A percentile compares a stretch with the other conserved stretches of the same genome.
phyloP scores from a whole-genome alignment of 2,113 vertebrate species.

The Silurus glanis region DNA sequence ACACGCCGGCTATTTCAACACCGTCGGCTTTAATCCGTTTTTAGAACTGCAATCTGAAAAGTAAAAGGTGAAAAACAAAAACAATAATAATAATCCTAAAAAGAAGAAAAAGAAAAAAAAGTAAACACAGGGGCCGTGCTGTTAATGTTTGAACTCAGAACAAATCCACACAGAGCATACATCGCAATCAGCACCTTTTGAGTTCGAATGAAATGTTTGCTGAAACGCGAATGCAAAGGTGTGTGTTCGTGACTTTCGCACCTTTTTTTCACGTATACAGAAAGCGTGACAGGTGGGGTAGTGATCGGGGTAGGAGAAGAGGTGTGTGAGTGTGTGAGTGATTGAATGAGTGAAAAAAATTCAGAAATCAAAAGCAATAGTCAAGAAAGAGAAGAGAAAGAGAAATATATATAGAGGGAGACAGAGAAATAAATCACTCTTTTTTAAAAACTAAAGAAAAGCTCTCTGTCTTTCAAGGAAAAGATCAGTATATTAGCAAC shows the following conservation, averaged over 20 bases:
- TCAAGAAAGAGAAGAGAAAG: not conserved
- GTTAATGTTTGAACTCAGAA: conserved; percentile 18
- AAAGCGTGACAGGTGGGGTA: not conserved
- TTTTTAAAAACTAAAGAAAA: too few species aligned
- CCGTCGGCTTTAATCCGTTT: conserved; percentile 32
- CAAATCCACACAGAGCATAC: conserved; percentile 38
- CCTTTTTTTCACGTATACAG: not conserved
- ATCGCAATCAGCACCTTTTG: conserved; percentile 7
- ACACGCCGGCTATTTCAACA: conserved; percentile 51
- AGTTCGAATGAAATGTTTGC: conserved; percentile 33
- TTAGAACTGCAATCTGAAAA: conserved; percentile 43
- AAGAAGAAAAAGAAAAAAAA: not conserved
- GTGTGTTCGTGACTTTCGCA: conserved; percentile 38
- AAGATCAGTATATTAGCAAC: too few species aligned
- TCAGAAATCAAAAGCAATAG: not conserved
- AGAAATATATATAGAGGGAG: not conserved
- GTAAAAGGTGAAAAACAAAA: conserved; percentile 32
- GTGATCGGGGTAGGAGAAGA: not conserved
- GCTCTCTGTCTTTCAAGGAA: too few species aligned
- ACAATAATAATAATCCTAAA: not conserved
- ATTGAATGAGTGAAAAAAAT: not conserved
- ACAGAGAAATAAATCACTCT: not conserved
- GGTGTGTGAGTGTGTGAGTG: not conserved
- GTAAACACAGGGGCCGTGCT: not conserved
- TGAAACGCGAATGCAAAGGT: conserved; percentile 18